Conservation (phyloP, 2,797 vertebrate species). For the Bovichtus diacanthus region DNA sequence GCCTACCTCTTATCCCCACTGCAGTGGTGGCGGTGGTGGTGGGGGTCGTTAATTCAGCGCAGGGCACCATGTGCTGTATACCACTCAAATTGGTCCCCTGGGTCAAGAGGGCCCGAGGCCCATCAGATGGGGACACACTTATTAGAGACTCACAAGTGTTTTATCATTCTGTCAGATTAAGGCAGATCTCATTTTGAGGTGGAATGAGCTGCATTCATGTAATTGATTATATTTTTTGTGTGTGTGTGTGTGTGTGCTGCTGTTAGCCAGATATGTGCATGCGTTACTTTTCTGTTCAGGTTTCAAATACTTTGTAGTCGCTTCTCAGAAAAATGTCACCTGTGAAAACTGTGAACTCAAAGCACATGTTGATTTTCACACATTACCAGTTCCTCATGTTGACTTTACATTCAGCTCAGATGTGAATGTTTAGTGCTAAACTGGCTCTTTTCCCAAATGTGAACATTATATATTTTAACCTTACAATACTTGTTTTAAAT, state of each 20-base stretch:
- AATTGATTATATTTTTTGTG: slow-evolving; percentile 16
- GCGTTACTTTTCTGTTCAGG: neutral
- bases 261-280: neutral
- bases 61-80: slow-evolving; percentile 81
- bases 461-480: too few relatives aligned
- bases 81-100: slow-evolving; percentile 86
- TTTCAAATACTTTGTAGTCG: neutral
- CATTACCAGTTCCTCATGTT: neutral
- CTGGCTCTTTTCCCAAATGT: neutral
- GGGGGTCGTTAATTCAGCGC: slow-evolving; percentile 64
- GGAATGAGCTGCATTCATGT: slow-evolving; percentile 34
- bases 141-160: slow-evolving; percentile 83
- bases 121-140: slow-evolving; percentile 83
- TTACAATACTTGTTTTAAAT: neutral
- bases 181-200: slow-evolving; percentile 61
- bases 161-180: slow-evolving; percentile 80
- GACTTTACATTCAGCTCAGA: neutral
- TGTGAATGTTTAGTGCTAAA: neutral
- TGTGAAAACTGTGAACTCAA: neutral
- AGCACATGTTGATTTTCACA: neutral
- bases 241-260: neutral
- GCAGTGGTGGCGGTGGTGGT: slow-evolving; percentile 22
- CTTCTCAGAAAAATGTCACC: neutral
- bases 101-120: slow-evolving; percentile 75
- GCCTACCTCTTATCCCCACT: slow-evolving; percentile 48